Conservation (phyloP, 2,797 vertebrate genomes). For the Pelobates cultripes region DNA sequence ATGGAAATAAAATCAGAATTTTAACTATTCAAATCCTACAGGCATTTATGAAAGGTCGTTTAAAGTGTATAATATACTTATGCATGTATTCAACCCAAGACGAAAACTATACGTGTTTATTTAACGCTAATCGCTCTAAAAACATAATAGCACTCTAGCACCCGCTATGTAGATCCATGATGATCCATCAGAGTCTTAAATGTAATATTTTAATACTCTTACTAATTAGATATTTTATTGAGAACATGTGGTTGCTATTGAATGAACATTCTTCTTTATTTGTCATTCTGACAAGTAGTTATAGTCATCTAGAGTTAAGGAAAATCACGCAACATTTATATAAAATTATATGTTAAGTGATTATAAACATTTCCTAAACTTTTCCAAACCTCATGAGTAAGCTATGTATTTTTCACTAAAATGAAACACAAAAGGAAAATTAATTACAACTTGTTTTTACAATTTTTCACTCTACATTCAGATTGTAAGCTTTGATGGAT, state of each 20-base stretch:
- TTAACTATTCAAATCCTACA: not conserved
- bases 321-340: too few relatives aligned
- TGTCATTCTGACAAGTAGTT: constrained; percentile 81
- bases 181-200: too few relatives aligned
- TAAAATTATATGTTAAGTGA: too few relatives aligned
- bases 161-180: not conserved
- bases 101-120: not conserved
- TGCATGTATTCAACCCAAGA: not conserved
- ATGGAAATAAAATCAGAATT: not conserved
- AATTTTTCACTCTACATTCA: too few relatives aligned
- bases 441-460: too few relatives aligned
- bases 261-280: constrained; percentile 85
- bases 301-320: not conserved
- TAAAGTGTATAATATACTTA: not conserved
- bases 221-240: constrained; percentile 64
- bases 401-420: too few relatives aligned
- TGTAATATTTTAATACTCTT: too few relatives aligned
- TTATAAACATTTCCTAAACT: too few relatives aligned
- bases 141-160: not conserved
- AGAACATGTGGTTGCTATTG: constrained; percentile 87
- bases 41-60: not conserved
- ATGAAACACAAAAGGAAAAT: too few relatives aligned
- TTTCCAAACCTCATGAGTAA: too few relatives aligned
- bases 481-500: too few relatives aligned
- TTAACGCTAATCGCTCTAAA: not conserved